Base-by-base conservation (phyloP, 2,797 vertebrate genomes). In the Tolypeutes matacus region DNA sequence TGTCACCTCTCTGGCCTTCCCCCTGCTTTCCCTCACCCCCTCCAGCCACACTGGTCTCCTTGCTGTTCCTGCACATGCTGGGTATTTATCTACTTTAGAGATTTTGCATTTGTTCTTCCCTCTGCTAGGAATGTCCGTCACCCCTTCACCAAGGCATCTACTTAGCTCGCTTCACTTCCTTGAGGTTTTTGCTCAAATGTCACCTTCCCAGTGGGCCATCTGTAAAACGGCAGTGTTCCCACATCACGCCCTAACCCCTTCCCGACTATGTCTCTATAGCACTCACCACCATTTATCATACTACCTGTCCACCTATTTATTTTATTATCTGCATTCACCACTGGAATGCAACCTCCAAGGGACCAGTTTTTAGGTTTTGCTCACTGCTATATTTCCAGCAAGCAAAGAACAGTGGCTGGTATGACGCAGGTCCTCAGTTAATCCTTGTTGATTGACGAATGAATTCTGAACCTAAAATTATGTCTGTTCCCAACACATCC, bases 131-230 rank as follows among this genome's bases (percentile, higher is more conserved):
- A 65, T 0, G 29, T 18, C 25, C 77, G 67, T 64, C n/a, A 15
- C 49, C 77, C 12, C 77, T 73, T 64, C n/a, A 15, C 49, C 77
- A 14, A 78, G 83, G 2, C 21, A 46, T 13, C 80, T 75, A 20
- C 70, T 65, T 51, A 58, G 73, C 65, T 70, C 7, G 4, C 17
- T 70, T 75, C 34, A 4, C 20, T 46, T 46, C 75, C 65, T 70
- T 31, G 82, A 80, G 72, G 67, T 56, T 84, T 86, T 31, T 76
- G 67, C 46, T 73, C 76, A 49, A 6, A 80, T 29, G 88, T 42
- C 65, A 76, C 67, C 85, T 69, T 92, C 72, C 92, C 72, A 0
- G 14, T 0, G 73, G 78, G 60, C 82, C n/a, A 4, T 42, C 6
- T 83, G 82, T 39, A 75, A 78, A 64, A 25, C 0, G 25, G 67